phyloP scores from a whole-genome alignment of 2,797 vertebrate genomes.

The Chromobotia macracanthus region DNA sequence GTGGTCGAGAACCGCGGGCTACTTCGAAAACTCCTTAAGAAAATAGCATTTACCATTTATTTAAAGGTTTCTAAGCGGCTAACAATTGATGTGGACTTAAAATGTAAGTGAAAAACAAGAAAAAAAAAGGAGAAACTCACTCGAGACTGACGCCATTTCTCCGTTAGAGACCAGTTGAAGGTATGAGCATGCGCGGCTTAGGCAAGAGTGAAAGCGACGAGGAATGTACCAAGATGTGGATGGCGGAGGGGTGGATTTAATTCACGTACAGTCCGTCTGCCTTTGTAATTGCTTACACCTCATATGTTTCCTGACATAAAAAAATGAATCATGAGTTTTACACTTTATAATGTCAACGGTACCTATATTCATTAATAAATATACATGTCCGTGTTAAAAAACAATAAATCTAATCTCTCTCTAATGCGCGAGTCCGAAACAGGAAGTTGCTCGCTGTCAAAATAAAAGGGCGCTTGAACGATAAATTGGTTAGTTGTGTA shows the following conservation, averaged over 20 bases:
- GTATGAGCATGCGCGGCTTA: conserved; percentile 23
- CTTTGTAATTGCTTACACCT: not conserved
- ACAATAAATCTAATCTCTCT: not conserved
- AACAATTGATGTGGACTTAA: not conserved
- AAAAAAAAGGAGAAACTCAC: conserved; percentile 62
- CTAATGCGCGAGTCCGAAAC: conserved; percentile 19
- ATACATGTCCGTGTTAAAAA: not conserved
- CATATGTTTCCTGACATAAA: not conserved
- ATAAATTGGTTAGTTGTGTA: not conserved
- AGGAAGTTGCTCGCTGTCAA: conserved; percentile 47
- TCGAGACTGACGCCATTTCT: conserved; percentile 79
- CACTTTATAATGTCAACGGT: not conserved
- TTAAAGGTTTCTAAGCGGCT: rapidly evolving
- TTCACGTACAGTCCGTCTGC: not conserved
- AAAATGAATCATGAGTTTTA: not conserved
- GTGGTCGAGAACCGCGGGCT: not conserved
- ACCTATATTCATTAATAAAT: not conserved
- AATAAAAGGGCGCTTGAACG: conserved; percentile 21
- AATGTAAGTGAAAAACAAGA: not conserved
- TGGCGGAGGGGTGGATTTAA: not conserved
- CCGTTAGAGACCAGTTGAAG: not conserved
- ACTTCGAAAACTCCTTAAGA: not conserved
- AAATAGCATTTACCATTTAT: not conserved
- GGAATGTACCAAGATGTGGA: conserved; percentile 19
- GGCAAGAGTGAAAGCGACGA: not conserved